These are phyloP conservation scores for Leontopithecus rosalia DNA, from an alignment of 2,797 vertebrate genomes.

Conservation along the genomic window DNA sequence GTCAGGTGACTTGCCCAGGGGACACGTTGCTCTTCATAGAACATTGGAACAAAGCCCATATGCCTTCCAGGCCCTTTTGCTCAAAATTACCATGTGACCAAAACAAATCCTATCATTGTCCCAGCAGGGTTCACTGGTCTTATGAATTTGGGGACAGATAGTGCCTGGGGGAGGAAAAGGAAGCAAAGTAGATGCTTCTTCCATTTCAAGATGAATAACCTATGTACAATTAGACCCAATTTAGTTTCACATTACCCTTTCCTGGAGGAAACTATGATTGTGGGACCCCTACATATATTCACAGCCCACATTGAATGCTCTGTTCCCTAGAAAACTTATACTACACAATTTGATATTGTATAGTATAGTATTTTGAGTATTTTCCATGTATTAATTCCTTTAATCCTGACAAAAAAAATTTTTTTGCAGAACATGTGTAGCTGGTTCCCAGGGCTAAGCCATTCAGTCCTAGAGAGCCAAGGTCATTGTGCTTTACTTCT, in stretches of 20 bases:
- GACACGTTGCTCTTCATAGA: background rate
- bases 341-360: background rate
- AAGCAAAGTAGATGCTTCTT: background rate
- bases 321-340: background rate
- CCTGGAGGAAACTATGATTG: background rate
- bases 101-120: constrained; percentile 1
- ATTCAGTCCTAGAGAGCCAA: background rate
- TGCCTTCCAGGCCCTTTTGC: background rate
- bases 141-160: background rate
- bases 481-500: background rate
- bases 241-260: background rate
- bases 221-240: background rate
- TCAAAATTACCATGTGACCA: background rate
- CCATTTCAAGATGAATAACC: background rate
- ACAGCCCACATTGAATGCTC: background rate
- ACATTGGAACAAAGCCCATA: background rate
- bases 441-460: background rate
- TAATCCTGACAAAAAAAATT: too few species aligned
- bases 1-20: constrained; percentile 29
- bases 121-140: background rate
- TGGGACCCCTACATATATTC: background rate
- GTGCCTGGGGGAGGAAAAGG: background rate
- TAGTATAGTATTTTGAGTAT: too few species aligned
- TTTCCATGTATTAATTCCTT: too few species aligned
- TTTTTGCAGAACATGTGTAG: background rate